Conservation (phyloP, 2,113 vertebrate species). For the Hipposideros armiger region DNA sequence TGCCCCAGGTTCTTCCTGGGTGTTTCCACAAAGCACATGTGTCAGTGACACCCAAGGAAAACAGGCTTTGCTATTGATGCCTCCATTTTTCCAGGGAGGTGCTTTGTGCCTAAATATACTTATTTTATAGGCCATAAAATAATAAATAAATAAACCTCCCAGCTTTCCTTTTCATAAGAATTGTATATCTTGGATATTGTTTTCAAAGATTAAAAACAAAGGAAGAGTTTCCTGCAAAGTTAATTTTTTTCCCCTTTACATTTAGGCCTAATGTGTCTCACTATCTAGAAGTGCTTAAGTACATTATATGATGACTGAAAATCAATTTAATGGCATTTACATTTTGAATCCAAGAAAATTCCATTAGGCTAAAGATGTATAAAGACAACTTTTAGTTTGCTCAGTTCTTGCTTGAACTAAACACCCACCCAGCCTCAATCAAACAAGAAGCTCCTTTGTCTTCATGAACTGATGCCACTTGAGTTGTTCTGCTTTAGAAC, state of each 20-base stretch:
- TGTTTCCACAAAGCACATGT: fast-evolving
- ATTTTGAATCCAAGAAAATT: slow-evolving; percentile 45
- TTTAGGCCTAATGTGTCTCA: slow-evolving; percentile 22
- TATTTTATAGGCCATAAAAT: not conserved
- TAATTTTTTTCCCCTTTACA: not conserved
- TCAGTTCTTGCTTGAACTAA: slow-evolving; percentile 45
- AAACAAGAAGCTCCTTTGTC: slow-evolving; percentile 57
- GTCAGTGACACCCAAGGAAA: fast-evolving
- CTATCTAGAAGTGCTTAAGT: slow-evolving; percentile 7
- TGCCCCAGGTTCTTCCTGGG: not conserved
- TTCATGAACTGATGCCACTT: not conserved
- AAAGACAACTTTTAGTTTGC: slow-evolving; percentile 48
- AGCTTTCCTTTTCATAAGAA: not conserved
- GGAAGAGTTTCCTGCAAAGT: not conserved
- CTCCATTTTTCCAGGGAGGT: not conserved
- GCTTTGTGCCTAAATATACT: not conserved
- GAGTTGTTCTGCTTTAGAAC: slow-evolving; percentile 32
- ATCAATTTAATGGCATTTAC: slow-evolving; percentile 52
- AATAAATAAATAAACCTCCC: not conserved
- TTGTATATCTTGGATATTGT: not conserved
- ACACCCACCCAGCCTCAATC: not conserved
- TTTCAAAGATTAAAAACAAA: slow-evolving; percentile 33
- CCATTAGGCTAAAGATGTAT: slow-evolving; percentile 47
- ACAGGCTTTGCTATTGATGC: not conserved
- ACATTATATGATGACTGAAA: slow-evolving; percentile 46